Conservation (phyloP, 2,888 invertebrate species). For the Plagiodera versicolora region DNA sequence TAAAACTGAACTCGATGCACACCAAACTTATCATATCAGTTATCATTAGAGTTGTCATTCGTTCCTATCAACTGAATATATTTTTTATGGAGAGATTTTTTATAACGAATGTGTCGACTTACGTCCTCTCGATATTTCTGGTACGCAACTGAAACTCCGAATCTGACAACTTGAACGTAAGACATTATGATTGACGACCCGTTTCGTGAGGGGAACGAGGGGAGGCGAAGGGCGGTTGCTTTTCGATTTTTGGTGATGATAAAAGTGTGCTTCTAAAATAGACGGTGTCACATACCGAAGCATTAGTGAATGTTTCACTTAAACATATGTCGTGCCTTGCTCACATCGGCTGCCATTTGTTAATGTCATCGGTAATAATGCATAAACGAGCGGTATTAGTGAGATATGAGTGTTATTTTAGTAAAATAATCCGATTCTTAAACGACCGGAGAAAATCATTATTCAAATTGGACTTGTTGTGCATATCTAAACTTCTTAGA, state of each 20-base stretch:
- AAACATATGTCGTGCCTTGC: conserved; percentile 31
- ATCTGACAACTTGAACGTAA: conserved; percentile 8
- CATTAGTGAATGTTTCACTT: conserved; percentile 21
- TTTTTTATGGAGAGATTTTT: no score
- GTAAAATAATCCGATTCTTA: not conserved
- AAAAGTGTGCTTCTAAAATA: conserved; percentile 38
- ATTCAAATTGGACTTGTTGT: not conserved
- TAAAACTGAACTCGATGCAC: no score
- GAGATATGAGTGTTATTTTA: conserved; percentile 9
- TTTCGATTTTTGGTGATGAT: conserved; percentile 40
- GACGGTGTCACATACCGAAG: conserved; percentile 31
- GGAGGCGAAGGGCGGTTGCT: conserved; percentile 22
- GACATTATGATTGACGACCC: conserved; percentile 31
- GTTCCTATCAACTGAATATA: no score
- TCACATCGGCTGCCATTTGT: conserved; percentile 30
- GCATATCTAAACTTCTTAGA: no score
- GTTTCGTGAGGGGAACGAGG: conserved; percentile 29
- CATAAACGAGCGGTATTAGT: conserved; percentile 11
- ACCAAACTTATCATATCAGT: no score
- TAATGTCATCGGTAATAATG: conserved; percentile 26
- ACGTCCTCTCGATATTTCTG: not conserved
- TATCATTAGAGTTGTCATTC: no score
- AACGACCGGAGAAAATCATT: not conserved
- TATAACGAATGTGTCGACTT: no score
- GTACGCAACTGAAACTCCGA: conserved; percentile 5